Percentiles rank a stretch among this genome's conserved stretches.
These are phyloP conservation scores for Caenorhabditis imperialis DNA, from an alignment of 2,888 invertebrate genomes.

Conservation along the genomic window DNA sequence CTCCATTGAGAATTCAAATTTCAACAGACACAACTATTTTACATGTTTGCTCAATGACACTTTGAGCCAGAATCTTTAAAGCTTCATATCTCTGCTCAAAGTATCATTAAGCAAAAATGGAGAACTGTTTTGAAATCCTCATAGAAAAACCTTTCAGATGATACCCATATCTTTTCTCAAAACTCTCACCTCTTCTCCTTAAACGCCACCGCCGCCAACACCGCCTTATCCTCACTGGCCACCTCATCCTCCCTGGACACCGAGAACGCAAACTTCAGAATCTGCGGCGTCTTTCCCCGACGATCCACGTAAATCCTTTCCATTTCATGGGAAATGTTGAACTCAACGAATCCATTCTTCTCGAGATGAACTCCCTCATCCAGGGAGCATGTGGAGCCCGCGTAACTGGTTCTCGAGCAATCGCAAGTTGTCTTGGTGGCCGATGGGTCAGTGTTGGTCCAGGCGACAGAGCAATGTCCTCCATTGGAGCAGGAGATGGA, in stretches of 20 bases:
- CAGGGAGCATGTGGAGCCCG: slow-evolving; percentile 62
- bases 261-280: slow-evolving; percentile 69
- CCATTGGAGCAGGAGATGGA: slow-evolving; percentile 69
- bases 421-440: slow-evolving; percentile 66
- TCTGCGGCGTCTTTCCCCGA: slow-evolving; percentile 51
- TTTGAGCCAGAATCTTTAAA: too few species aligned
- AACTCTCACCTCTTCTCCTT: slow-evolving; percentile 26
- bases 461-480: slow-evolving; percentile 73
- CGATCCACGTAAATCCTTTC: slow-evolving; percentile 33
- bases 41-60: too few species aligned
- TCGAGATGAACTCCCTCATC: slow-evolving; percentile 63
- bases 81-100: too few species aligned
- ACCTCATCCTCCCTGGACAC: slow-evolving; percentile 17
- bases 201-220: slow-evolving; percentile 35
- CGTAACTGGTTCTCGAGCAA: slow-evolving; percentile 71
- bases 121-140: too few species aligned
- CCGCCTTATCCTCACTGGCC: slow-evolving; percentile 16
- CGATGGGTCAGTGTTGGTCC: slow-evolving; percentile 68
- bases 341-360: slow-evolving; percentile 56
- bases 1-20: too few species aligned
- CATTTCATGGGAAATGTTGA: slow-evolving; percentile 63
- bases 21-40: too few species aligned
- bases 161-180: background rate
- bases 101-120: background rate
- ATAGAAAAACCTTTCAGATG: background rate